Evolutionary conservation across 2,113 vertebrate genomes (phyloP), one percentile per base, ranked within the genome.

Genomic region (Hylia prasina): DNA sequence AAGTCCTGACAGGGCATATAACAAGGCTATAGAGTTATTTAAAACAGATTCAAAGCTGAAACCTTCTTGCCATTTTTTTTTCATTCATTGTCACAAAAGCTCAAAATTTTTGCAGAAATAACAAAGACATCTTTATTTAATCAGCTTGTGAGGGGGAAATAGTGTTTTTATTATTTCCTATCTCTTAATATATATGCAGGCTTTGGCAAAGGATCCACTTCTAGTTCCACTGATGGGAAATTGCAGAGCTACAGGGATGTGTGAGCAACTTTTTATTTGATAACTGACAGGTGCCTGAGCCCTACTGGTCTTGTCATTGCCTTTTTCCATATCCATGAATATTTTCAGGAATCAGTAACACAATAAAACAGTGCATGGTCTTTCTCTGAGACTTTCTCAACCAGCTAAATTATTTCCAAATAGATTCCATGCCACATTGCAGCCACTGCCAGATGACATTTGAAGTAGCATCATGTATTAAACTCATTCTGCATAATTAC

Each of bases 401-500:
- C 65, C n/a, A 68, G 56, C 44, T 87, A 64, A 93, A 86, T 91
- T 65, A 87, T 80, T 71, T 96, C 87, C 81, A 89, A 85, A 72
- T 53, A 16, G 39, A 75, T 89, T 64, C 77, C 83, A 57, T 68
- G 64, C 40, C 24, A 53, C 45, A 24, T 42, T 72, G 66, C n/a
- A 93, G 71, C 40, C 64, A 44, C 58, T 91, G 75, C 79, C 61
- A 93, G 65, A 80, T 85, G 82, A 95, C 51, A 96, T 96, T 68
- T 96, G 88, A 88, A 94, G 82, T 60, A 96, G 25, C 81, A 13
- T 93, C 92, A 86, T 90, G 71, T 60, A 95, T 94, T 96, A 97
- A 96, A 88, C 35, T 70, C 79, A 35, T 94, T 82, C 73, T 72
- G 54, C 72, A 94, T 96, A 97, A 97, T 96, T 93, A 89, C 91